phyloP scores from a whole-genome alignment of 1,140 invertebrate genomes.

The Stegodyphus mimosarum region DNA sequence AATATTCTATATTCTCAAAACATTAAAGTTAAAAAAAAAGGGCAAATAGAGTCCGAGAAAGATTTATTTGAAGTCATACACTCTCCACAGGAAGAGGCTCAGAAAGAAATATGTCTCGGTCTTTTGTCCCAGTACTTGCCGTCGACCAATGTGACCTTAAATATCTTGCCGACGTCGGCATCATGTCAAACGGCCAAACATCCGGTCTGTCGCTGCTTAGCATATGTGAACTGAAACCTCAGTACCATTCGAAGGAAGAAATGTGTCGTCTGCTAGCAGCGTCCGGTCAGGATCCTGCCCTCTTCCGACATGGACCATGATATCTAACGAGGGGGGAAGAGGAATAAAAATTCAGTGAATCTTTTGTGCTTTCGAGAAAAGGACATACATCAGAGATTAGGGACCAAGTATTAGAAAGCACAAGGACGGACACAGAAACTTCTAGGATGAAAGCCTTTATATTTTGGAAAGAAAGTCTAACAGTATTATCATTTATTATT shows the following conservation, averaged over 20 bases:
- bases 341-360: slow-evolving; percentile 32
- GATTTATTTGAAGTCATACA: slow-evolving; percentile 47
- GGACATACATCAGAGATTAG: slow-evolving; percentile 19
- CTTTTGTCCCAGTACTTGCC: slow-evolving; percentile 21
- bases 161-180: slow-evolving; percentile 39
- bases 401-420: background rate
- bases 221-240: slow-evolving; percentile 40
- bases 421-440: no score
- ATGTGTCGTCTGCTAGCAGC: background rate
- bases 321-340: slow-evolving; percentile 4
- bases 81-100: slow-evolving; percentile 40
- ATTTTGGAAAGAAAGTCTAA: no score
- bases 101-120: slow-evolving; percentile 47
- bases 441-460: no score
- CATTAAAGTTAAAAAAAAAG: no score
- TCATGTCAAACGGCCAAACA: slow-evolving; percentile 37
- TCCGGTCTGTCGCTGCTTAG: slow-evolving; percentile 36
- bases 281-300: slow-evolving; percentile 30
- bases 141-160: slow-evolving; percentile 33
- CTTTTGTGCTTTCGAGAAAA: slow-evolving; percentile 34
- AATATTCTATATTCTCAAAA: no score
- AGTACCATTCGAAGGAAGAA: background rate
- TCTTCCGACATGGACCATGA: background rate
- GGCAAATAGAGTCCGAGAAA: background rate
- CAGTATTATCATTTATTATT: no score